phyloP scores from a whole-genome alignment of 1,140 invertebrate species.

The Arctopsyche grandis region DNA sequence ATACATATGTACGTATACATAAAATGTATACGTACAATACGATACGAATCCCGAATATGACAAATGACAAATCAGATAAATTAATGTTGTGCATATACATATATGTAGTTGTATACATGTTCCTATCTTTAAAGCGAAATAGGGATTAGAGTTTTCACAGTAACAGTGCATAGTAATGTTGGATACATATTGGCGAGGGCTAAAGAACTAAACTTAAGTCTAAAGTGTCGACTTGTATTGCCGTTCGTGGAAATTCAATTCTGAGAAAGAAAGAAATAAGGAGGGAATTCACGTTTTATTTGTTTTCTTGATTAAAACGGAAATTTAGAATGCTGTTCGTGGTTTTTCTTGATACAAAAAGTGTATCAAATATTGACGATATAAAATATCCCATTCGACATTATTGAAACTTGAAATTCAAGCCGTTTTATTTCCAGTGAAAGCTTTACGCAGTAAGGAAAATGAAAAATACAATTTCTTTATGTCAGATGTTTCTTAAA shows the following conservation, averaged over 20 bases:
- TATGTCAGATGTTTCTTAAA: too few relatives aligned
- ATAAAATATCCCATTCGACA: neutral
- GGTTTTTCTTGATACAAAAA: neutral
- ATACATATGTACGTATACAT: too few relatives aligned
- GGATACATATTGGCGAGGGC: neutral
- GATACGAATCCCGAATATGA: too few relatives aligned
- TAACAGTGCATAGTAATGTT: neutral
- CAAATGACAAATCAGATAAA: too few relatives aligned
- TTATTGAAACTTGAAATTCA: too few relatives aligned
- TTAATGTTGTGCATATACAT: too few relatives aligned
- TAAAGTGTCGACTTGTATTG: neutral
- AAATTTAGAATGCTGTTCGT: neutral
- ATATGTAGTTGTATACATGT: too few relatives aligned
- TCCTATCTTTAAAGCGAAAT: too few relatives aligned
- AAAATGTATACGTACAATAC: too few relatives aligned
- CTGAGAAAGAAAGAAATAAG: neutral
- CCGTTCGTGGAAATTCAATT: neutral
- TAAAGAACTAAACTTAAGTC: neutral
- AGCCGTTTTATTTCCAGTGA: too few relatives aligned
- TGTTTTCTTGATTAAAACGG: slow-evolving; percentile 10
- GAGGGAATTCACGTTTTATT: neutral
- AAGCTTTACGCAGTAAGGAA: too few relatives aligned
- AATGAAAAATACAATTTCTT: too few relatives aligned
- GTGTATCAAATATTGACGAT: neutral
- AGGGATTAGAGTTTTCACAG: neutral